These are phyloP conservation scores for Eueremaeus valkanovi DNA, from an alignment of 2,888 invertebrate species.

Conservation along the genomic window DNA sequence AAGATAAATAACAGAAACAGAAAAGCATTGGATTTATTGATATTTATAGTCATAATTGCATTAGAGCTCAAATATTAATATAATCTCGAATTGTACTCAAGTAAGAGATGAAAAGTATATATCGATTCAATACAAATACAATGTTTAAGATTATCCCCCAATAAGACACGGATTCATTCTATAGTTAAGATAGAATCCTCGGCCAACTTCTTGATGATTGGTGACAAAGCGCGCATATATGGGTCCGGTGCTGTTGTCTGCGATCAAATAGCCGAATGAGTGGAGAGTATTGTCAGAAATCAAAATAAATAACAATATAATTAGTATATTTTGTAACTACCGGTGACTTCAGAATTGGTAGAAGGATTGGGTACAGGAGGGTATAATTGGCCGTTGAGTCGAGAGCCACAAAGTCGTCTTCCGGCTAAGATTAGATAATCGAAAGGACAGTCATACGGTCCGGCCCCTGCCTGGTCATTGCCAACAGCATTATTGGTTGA, in stretches of 20 bases:
- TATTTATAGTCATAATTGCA: too few relatives aligned
- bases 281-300: background rate
- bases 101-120: too few relatives aligned
- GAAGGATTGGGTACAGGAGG: conserved; percentile 40
- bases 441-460: conserved; percentile 43
- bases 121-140: too few relatives aligned
- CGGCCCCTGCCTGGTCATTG: conserved; percentile 42
- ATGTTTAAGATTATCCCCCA: conserved; percentile 24
- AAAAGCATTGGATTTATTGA: background rate
- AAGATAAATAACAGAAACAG: background rate
- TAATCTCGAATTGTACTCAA: too few relatives aligned
- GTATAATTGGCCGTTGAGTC: conserved; percentile 44
- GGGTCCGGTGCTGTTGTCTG: conserved; percentile 46
- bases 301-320: background rate
- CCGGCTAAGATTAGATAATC: conserved; percentile 45
- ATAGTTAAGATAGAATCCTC: conserved; percentile 46
- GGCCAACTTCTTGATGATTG: conserved; percentile 43
- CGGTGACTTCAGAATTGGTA: conserved; percentile 43
- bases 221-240: conserved; percentile 45
- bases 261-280: background rate
- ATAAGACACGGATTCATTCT: conserved; percentile 45
- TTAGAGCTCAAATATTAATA: too few relatives aligned
- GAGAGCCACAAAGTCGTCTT: conserved; percentile 45
- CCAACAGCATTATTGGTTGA: conserved; percentile 30
- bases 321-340: too few relatives aligned